Conservation (phyloP, 2,888 invertebrate genomes). For the Epinotia nisella region DNA sequence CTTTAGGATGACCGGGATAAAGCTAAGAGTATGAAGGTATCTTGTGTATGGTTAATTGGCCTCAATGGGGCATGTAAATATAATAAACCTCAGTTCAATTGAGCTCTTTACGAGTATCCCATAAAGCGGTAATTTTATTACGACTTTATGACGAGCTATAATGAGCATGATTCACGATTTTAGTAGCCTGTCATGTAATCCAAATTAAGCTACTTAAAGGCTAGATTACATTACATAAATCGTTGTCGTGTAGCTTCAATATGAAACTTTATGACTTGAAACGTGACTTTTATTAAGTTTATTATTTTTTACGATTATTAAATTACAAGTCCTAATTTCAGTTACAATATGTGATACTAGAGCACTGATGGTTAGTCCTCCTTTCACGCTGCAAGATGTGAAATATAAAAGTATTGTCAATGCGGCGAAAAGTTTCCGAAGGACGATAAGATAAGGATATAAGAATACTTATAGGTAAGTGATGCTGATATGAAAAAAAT, state of each 20-base stretch:
- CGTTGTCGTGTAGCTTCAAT: constrained; percentile 3
- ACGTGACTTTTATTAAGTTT: constrained; percentile 5
- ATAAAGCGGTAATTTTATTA: constrained; percentile 29
- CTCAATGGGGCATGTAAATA: neutral
- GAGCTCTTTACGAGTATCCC: constrained; percentile 17
- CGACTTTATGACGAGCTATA: constrained; percentile 6
- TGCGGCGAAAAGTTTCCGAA: no score
- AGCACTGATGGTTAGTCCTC: neutral
- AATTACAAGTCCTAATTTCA: neutral
- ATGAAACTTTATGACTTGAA: constrained; percentile 8
- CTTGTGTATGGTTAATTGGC: constrained; percentile 6
- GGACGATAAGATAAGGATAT: no score
- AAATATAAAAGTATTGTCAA: no score
- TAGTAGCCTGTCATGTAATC: neutral
- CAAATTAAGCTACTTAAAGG: constrained; percentile 20
- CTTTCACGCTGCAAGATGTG: neutral
- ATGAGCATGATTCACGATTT: constrained; percentile 26
- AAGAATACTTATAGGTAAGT: no score
- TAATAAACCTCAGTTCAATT: constrained; percentile 22
- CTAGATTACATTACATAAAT: constrained; percentile 14
- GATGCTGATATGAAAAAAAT: no score
- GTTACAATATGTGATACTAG: neutral
- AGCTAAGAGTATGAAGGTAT: neutral
- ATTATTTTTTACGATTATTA: constrained; percentile 6
- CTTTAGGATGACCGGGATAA: neutral